Evolutionary conservation across 2,113 vertebrate species (phyloP).

Genomic region (Oceanites oceanicus): DNA sequence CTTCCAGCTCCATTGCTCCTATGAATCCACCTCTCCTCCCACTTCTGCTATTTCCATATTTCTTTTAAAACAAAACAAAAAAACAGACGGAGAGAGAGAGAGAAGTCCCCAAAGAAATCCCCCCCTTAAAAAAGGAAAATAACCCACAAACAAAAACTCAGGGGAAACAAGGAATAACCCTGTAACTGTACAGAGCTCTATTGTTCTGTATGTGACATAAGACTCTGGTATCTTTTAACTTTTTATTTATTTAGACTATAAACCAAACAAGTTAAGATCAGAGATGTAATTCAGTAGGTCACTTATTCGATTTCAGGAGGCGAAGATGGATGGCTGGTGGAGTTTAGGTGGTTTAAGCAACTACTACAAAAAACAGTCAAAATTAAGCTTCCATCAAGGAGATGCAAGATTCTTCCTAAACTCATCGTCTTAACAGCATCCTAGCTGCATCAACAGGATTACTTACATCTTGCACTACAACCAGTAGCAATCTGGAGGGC

Average conservation of each 20-base stretch:
- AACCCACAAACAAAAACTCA: background rate
- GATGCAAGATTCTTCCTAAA: background rate
- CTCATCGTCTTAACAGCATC: background rate
- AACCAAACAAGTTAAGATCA: conserved; percentile 5
- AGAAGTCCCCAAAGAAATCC: background rate
- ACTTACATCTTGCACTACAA: background rate
- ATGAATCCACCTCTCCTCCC: background rate
- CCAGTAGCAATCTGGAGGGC: background rate
- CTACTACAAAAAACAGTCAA: background rate
- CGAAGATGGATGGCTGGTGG: background rate
- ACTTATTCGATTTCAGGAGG: background rate
- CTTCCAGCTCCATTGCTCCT: background rate
- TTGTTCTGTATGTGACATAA: background rate
- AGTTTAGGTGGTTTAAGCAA: background rate
- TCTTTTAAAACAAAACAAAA: background rate
- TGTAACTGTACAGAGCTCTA: background rate
- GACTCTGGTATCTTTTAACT: background rate
- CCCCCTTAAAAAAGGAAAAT: background rate
- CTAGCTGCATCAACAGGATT: background rate
- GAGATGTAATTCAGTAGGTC: background rate
- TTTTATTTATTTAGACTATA: conserved; percentile 18
- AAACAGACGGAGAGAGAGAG: background rate
- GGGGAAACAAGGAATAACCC: background rate
- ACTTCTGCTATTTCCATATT: background rate
- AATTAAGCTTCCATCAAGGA: conserved; percentile 23